A percentile compares a stretch with the other conserved stretches of the same genome.
Conservation (phyloP, 2,797 vertebrate species). For the Enteromius paludinosus region DNA sequence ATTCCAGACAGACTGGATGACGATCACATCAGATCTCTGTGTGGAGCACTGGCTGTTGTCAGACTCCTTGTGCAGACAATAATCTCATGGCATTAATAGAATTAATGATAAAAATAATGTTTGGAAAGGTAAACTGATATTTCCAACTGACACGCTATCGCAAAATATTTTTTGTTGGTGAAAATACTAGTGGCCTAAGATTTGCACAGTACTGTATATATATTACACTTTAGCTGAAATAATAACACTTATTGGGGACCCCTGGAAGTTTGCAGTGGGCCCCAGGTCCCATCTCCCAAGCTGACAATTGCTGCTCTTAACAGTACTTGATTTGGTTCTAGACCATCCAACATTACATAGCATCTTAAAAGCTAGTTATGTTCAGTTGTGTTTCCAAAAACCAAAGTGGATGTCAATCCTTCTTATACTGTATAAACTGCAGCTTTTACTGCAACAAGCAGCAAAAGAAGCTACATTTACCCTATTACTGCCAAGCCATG, state of each 20-base stretch:
- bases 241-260: neutral
- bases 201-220: too few relatives aligned
- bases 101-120: too few relatives aligned
- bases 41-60: too few relatives aligned
- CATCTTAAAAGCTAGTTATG: neutral
- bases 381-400: neutral
- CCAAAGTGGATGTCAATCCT: constrained; percentile 41
- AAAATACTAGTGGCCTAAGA: too few relatives aligned
- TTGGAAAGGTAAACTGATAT: too few relatives aligned
- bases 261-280: neutral
- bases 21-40: too few relatives aligned
- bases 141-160: too few relatives aligned
- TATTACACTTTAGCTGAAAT: neutral
- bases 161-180: too few relatives aligned
- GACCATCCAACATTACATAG: neutral
- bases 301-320: neutral
- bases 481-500: constrained; percentile 28
- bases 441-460: constrained; percentile 18
- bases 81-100: too few relatives aligned
- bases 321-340: neutral
- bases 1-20: too few relatives aligned
- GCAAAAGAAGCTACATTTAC: constrained; percentile 31
- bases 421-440: constrained; percentile 8
- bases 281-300: neutral
- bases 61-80: too few relatives aligned